Evolutionary conservation across 2,888 invertebrate genomes (phyloP).

Genomic region (Chromoteleia sp.): DNA sequence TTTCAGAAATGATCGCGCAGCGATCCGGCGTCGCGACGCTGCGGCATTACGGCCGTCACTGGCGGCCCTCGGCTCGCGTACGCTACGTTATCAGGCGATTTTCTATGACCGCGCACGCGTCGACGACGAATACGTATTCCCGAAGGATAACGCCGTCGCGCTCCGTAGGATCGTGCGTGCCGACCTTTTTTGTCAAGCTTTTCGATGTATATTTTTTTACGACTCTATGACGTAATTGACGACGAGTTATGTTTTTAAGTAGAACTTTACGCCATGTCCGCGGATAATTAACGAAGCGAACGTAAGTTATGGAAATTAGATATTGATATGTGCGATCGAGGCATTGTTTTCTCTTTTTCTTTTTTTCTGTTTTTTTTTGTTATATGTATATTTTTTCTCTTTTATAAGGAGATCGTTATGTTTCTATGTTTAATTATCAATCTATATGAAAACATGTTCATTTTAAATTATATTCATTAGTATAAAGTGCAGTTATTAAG

Average conservation of each 20-base stretch:
- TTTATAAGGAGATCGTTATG: no score
- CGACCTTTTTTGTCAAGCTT: slow-evolving; percentile 31
- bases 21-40: slow-evolving; percentile 56
- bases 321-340: no score
- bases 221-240: slow-evolving; percentile 23
- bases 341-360: no score
- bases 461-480: no score
- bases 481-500: no score
- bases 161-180: slow-evolving; percentile 17
- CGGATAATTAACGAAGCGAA: slow-evolving; percentile 20
- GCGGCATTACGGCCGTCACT: slow-evolving; percentile 63
- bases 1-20: slow-evolving; percentile 9
- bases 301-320: not conserved
- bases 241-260: not conserved
- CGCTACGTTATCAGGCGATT: slow-evolving; percentile 59
- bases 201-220: slow-evolving; percentile 30
- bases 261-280: not conserved
- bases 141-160: slow-evolving; percentile 48
- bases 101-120: slow-evolving; percentile 63
- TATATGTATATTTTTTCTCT: no score
- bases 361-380: no score
- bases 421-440: no score
- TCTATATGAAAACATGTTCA: no score
- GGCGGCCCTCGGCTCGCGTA: slow-evolving; percentile 23
- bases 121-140: slow-evolving; percentile 40